phyloP scores from a whole-genome alignment of 2,113 vertebrate genomes.

The Formicarius rufipectus region DNA sequence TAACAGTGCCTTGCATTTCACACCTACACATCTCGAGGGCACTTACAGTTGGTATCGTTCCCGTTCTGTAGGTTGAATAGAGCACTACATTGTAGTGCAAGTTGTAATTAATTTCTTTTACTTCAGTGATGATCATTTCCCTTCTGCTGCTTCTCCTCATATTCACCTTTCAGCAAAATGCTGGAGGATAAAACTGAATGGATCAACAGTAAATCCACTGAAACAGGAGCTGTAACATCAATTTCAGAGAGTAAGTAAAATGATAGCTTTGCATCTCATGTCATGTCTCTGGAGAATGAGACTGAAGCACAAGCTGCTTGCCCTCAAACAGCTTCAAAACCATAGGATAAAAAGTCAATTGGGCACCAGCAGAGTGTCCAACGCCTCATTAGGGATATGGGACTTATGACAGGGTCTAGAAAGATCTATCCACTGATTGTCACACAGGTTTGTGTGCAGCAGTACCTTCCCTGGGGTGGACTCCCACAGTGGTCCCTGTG shows the following conservation, averaged over 20 bases:
- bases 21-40: neutral
- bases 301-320: neutral
- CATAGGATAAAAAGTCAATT: neutral
- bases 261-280: neutral
- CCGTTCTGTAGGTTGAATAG: neutral
- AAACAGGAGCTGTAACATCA: neutral
- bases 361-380: neutral
- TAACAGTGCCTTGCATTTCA: neutral
- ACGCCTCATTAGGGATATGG: neutral
- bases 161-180: neutral
- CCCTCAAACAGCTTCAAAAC: neutral
- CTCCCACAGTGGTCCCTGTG: neutral
- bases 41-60: neutral
- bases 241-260: neutral
- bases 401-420: neutral
- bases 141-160: neutral
- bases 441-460: neutral
- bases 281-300: neutral
- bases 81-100: neutral
- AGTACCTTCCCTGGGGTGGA: neutral
- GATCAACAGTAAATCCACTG: neutral
- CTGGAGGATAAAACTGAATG: neutral
- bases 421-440: neutral
- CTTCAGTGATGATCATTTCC: neutral
- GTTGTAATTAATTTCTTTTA: neutral